Percentiles rank a stretch among this genome's conserved stretches.
These are phyloP conservation scores for Drosophila rhopaloa DNA, from an alignment of 1,140 invertebrate genomes.

Conservation along the genomic window DNA sequence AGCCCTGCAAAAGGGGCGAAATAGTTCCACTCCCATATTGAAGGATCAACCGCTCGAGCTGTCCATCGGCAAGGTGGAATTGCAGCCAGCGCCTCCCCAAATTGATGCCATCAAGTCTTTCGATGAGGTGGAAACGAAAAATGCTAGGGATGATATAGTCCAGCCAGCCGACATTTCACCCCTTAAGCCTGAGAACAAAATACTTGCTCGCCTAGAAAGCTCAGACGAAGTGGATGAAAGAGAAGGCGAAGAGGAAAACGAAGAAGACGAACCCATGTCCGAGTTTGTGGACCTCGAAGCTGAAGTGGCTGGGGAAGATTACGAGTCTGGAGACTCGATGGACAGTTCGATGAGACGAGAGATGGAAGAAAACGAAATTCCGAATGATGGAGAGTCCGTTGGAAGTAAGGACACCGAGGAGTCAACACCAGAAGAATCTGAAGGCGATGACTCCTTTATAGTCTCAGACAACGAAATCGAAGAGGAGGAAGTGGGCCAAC, in stretches of 20 bases:
- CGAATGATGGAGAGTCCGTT: constrained; percentile 67
- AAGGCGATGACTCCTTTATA: constrained; percentile 65
- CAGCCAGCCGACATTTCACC: background rate
- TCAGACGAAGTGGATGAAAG: constrained; percentile 16
- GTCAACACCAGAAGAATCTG: constrained; percentile 13
- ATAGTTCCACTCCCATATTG: constrained; percentile 60
- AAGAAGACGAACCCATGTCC: background rate
- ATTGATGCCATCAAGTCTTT: constrained; percentile 55
- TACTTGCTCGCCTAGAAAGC: constrained; percentile 10
- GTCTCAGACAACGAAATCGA: constrained; percentile 55
- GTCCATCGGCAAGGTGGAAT: background rate
- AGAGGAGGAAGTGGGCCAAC: constrained; percentile 22
- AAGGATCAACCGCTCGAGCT: constrained; percentile 17
- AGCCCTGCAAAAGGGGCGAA: constrained; percentile 38
- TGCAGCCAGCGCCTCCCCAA: constrained; percentile 23
- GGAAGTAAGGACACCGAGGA: constrained; percentile 71
- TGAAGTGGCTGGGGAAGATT: constrained; percentile 43
- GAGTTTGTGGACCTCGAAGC: background rate
- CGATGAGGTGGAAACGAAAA: constrained; percentile 9
- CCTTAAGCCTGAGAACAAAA: constrained; percentile 5
- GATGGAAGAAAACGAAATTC: constrained; percentile 64
- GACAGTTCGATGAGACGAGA: constrained; percentile 54
- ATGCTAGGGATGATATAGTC: background rate
- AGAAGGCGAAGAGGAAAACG: background rate
- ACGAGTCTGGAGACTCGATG: constrained; percentile 78